Evolutionary conservation across 2,797 vertebrate species (phyloP), one percentile per base, ranked within the genome.

Genomic region (Darevskia nairensis): DNA sequence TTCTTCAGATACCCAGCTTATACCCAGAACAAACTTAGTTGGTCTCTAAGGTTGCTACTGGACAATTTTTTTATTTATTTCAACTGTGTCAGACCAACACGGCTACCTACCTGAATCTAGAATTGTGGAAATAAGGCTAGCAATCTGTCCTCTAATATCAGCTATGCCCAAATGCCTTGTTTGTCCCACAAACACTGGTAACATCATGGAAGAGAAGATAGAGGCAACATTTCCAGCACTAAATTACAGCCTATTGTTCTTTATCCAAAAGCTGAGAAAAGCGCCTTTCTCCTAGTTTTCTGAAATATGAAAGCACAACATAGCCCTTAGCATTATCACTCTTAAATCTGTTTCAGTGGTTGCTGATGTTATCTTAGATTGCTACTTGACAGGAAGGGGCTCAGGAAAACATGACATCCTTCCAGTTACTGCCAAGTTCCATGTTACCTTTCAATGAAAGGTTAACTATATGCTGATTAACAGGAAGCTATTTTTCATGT

Each of bases 401-500:
- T 89, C 55, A 0, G 29, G 91, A 93, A 90, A 80, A 66, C 85
- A 74, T 55, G 92, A 78, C 10, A 23, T 90, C 71, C 76, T 91
- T 91, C 88, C 44, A 5, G 0, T 0, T 80, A 0, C 0, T 27
- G 69, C 72, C 80, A 15, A 71, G 76, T 44, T 19, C 86, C 27
- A 8, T 72, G 75, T 68, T 2, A 1, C 1, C 84, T 91, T 84
- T 83, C 87, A 88, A 80, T 82, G 44, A 68, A 92, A 92, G 69
- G 85, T 79, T 86, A 87, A 71, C 64, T 86, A 41, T 79, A 81
- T 69, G 74, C 83, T 77, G 50, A 8, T 87, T 90, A 84, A 59
- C 19, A 50, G 39, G 0, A 0, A 29, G 59, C 80, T 92, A 44
- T 79, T 0, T 27, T 23, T 41, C 23, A 46, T 13, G 29, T 23